Base-by-base conservation (phyloP, 1,140 invertebrate genomes). In the Bombus affinis region DNA sequence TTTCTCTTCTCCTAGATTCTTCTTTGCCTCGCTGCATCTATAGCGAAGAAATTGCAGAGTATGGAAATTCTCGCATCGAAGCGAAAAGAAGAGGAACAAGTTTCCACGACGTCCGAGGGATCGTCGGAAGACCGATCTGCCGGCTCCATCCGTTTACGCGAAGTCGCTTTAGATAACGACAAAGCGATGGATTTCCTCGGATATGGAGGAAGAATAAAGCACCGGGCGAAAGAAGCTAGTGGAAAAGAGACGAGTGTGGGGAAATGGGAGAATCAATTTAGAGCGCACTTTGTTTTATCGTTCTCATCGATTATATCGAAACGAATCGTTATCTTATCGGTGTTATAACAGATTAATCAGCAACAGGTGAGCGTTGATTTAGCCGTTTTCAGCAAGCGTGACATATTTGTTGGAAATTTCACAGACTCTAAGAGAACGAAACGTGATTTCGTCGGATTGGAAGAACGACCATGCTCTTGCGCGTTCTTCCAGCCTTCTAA, bases 111-210 rank as follows among this genome's bases (percentile, higher is more conserved):
- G 25, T 32, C 42, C 28, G 42, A 12, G 73, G 22, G 22, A 5
- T 53, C 47, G 47, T 53, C 47, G 37, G 10, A 25, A 78, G 37
- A 78, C 37, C 35, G 75, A 74, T 84, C 81, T 59, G 39, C 62
- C 57, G 75, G 32, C 71, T 77, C 59, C 32, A 68, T 85, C 10
- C 78, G 42, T 89, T 86, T 57, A 44, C 83, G 68, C 66, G 77
- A 53, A 53, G 47, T 53, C 47, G 47, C 47, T 53, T 53, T 22
- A 22, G 75, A 59, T 79, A 73, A 4, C 44, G 86, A 35, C 81
- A 65, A 84, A 84, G 81, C 75, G 77, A 89, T 79, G 83, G 72
- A 76, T 76, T 81, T 68, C 47, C 59, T 32, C 0, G 42, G 44
- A 68, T 37, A 28, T 18, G 15, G 65, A 18, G 72, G 70, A 87